Base-by-base conservation (phyloP, 1,140 invertebrate species). In the Fopius arisanus region DNA sequence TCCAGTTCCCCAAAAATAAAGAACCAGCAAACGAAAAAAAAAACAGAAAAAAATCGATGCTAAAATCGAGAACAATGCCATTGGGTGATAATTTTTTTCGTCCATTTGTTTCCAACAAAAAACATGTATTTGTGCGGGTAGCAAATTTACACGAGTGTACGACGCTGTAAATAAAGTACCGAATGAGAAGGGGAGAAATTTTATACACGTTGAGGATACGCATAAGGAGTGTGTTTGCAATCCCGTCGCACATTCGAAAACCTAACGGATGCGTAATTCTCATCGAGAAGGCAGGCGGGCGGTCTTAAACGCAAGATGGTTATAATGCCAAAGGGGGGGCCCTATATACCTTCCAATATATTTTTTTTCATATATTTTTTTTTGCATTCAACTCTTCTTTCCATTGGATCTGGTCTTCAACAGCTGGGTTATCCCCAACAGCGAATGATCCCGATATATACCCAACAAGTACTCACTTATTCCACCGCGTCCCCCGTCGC, bases 191-290 rank as follows among this genome's bases (percentile, higher is more conserved):
- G 67, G 40, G 54, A 59, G 54, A 28, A 59, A 23, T 59, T 59
- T 59, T 68, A 68, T 43, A 23, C 41, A 40, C n/a, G 43, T 23
- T 59, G 67, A 69, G 66, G 72, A 63, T 67, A 69, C 71, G 65
- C 68, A 43, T 62, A 71, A 62, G 67, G 62, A 70, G 33, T 37
- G 70, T 73, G 66, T 77, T 73, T 66, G 72, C 43, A 16, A 59
- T 26, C 21, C 54, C 23, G 23, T 59, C 23, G 54, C 19, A 23
- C 54, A 59, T 59, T 59, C 19, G 54, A 59, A 77, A 74, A 74
- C 72, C 14, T 77, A 77, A 77, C 75, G 75, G 75, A 77, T 77
- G 73, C 73, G 75, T 77, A 77, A 77, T 77, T 77, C 75, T 77
- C 73, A 77, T 77, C 67, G 70, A 77, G 70, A 65, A 77, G 75